Base-by-base conservation (phyloP, 2,797 vertebrate species). In the Sebastes matsubarae region DNA sequence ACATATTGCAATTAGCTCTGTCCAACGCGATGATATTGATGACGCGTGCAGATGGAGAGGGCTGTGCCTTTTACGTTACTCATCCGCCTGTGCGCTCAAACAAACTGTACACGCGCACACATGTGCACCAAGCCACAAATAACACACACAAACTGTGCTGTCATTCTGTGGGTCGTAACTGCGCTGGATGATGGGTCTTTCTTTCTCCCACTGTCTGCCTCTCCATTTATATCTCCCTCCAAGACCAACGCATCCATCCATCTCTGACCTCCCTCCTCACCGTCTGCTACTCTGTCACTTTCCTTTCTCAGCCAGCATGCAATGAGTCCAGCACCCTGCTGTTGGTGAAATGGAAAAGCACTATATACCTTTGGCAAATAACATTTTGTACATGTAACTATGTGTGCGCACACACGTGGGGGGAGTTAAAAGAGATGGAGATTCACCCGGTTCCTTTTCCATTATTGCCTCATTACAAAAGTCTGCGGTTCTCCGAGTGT, bases 1-100 rank as follows among this genome's bases (percentile, higher is more conserved):
- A 92, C 93, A 90, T 84, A 63, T 85, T 90, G 90, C 91, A 93
- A 95, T 95, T 95, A 95, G 90, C 91, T 27, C 54, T 64, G 88
- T 93, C 91, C 77, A 80, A 75, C 13, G 64, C 36, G 16, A 81
- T 79, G 68, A 87, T 91, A 92, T 92, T 89, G 89, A 94, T 93
- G 89, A 87, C 68, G 61, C 77, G 72, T 73, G 57, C 89, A 86
- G 90, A 92, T 88, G 81, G 83, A 89, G 80, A 61, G 74, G 79
- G 87, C 74, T 68, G 65, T 34, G 72, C 27, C 18, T 42, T 81
- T 78, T 76, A 50, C 3, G 4, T 63, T 20, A 14, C 66, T 77
- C 82, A 65, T 77, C 68, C 68, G 72, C 72, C 68, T 80, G 73
- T 50, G 30, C 24, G 36, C 66, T 16, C 70, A 79, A 32, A 85